Base-by-base conservation (phyloP, 2,888 invertebrate species). In the Cheilosia impressa region DNA sequence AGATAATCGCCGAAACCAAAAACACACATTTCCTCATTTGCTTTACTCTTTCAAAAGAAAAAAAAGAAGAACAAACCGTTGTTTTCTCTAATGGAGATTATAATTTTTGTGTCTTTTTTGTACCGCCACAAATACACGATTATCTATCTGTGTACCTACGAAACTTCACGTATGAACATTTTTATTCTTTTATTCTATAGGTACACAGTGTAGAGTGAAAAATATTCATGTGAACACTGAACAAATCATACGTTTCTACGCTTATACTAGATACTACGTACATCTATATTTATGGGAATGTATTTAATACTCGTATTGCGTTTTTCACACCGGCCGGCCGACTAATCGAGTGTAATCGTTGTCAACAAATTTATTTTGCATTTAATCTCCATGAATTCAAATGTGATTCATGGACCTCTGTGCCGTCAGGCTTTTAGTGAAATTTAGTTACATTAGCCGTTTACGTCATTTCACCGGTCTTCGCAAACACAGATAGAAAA, bases 181-280 rank as follows among this genome's bases (percentile, higher is more conserved):
- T 19, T 76, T 66, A 75, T 66, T 76, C 66, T 76, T 58, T 72
- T 82, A 53, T 58, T 75, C 52, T 53, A n/a, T n/a, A n/a, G n/a
- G 63, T 76, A 69, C 72, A 72, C 60, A 62, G 65, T 66, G 47
- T 50, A 72, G 72, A 63, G 57, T 57, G 27, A 34, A 53, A 68
- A 78, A 63, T 63, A 77, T 72, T 77, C 19, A 41, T 72, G 47
- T 78, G 62, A 50, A 78, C 62, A 78, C 72, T 10, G 52, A 71
- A 24, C 31, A 53, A 62, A 65, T 60, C 52, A 43, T 63, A 69
- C 45, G 27, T 47, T 66, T 60, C 53, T 66, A 69, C 45, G 27
- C 41, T 66, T 60, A 53, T 66, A 73, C 47, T 13, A 52, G 53
- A 53, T 66, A 73, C 47, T 13, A 52, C 19, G 34, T 38, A 27